These are phyloP conservation scores for Abramis brama DNA, from an alignment of 2,113 vertebrate genomes.

Conservation along the genomic window DNA sequence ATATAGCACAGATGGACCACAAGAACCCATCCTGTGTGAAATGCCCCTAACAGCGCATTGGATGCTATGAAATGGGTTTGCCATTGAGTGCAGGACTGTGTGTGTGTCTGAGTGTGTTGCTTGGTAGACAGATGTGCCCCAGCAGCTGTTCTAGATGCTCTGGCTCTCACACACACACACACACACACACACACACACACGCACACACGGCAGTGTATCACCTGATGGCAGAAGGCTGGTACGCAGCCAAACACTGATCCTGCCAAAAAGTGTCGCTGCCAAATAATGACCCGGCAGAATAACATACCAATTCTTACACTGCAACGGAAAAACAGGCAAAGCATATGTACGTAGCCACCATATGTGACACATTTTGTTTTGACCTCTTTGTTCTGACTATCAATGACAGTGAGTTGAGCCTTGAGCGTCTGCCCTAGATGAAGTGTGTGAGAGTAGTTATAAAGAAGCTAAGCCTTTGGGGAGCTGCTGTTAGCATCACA, in stretches of 20 bases:
- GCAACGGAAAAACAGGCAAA: constrained; percentile 26
- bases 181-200: constrained; percentile 44
- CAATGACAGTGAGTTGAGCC: constrained; percentile 24
- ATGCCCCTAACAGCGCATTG: not conserved
- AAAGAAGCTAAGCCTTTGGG: constrained; percentile 28
- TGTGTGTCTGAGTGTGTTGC: constrained; percentile 42
- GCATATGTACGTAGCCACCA: constrained; percentile 31
- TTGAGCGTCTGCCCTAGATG: constrained; percentile 32
- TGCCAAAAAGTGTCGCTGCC: constrained; percentile 49
- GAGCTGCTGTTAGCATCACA: constrained; percentile 39
- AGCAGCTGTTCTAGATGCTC: constrained; percentile 44
- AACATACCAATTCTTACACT: constrained; percentile 51
- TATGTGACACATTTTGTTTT: constrained; percentile 7
- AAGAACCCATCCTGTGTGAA: not conserved
- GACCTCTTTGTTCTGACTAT: constrained; percentile 39
- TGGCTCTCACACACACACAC: constrained; percentile 38
- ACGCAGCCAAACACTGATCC: constrained; percentile 51
- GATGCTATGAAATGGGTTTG: not conserved
- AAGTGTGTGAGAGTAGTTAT: constrained; percentile 19
- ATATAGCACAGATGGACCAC: not conserved
- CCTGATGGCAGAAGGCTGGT: constrained; percentile 55
- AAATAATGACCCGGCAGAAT: constrained; percentile 56
- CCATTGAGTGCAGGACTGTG: not conserved
- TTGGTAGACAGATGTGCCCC: constrained; percentile 50
- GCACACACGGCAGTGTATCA: constrained; percentile 41